A percentile compares a stretch with the other conserved stretches of the same genome.
These are phyloP conservation scores for Mormyrops attenuatus DNA, from an alignment of 2,797 vertebrate species.

Conservation along the genomic window DNA sequence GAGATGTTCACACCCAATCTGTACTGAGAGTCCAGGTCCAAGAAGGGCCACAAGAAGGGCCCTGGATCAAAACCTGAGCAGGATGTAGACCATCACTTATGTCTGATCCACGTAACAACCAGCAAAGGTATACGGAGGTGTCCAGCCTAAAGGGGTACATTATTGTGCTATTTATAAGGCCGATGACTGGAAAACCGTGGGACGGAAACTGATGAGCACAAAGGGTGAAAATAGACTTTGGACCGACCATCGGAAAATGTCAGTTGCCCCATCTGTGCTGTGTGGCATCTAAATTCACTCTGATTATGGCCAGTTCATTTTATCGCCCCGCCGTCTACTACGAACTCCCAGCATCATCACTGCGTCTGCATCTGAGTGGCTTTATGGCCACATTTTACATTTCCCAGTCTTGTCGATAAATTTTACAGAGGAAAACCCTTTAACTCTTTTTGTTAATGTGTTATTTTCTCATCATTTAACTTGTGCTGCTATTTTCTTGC, in stretches of 20 bases:
- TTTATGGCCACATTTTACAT: not conserved
- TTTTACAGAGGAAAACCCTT: not conserved
- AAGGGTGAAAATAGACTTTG: constrained; percentile 53
- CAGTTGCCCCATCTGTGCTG: not conserved
- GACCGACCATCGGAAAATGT: constrained; percentile 46
- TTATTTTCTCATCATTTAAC: not conserved
- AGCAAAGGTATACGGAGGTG: constrained; percentile 44
- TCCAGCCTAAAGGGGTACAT: constrained; percentile 36
- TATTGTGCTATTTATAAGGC: constrained; percentile 45
- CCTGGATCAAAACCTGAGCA: not conserved
- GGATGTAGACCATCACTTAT: not conserved
- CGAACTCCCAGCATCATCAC: not conserved
- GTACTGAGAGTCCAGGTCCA: not conserved
- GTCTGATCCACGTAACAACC: constrained; percentile 43
- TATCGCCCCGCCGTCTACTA: not conserved
- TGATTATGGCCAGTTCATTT: not conserved
- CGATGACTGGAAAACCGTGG: constrained; percentile 25
- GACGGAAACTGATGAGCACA: constrained; percentile 36
- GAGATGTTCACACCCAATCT: not conserved
- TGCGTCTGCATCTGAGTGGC: not conserved
- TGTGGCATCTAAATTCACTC: not conserved
- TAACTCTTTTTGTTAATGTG: not conserved
- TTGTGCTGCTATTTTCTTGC: not conserved
- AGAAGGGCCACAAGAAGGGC: not conserved
- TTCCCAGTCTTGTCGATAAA: not conserved